phyloP scores from a whole-genome alignment of 1,140 invertebrate genomes.

The Cyclargus thomasi region DNA sequence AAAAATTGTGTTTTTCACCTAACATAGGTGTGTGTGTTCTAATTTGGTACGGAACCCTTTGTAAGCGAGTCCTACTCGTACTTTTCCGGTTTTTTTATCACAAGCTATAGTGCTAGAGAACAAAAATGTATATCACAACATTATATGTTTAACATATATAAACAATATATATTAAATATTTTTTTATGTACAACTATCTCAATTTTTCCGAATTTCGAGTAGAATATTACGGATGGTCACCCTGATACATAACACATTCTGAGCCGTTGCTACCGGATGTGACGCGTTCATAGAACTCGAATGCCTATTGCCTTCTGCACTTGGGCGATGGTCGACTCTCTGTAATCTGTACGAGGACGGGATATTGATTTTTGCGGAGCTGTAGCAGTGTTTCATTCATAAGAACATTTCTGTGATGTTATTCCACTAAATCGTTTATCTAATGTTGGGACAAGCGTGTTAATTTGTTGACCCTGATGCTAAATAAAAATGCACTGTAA shows the following conservation, averaged over 20 bases:
- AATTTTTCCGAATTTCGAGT: not conserved
- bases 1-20: no score
- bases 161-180: no score
- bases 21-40: no score
- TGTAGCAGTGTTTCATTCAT: not conserved
- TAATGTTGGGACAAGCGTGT: not conserved
- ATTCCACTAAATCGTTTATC: not conserved
- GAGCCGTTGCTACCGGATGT: not conserved
- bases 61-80: no score
- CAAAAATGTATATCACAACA: no score
- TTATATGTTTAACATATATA: no score
- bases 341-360: not conserved
- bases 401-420: not conserved
- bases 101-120: no score
- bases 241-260: not conserved
- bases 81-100: no score
- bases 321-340: not conserved
- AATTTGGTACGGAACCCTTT: no score
- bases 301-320: not conserved
- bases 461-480: not conserved
- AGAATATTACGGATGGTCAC: no score
- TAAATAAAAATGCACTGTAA: slow-evolving; percentile 4
- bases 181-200: no score
- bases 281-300: not conserved
- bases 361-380: slow-evolving; percentile 5